Conservation (phyloP, 2,797 vertebrate genomes). For the Myotis myotis region DNA sequence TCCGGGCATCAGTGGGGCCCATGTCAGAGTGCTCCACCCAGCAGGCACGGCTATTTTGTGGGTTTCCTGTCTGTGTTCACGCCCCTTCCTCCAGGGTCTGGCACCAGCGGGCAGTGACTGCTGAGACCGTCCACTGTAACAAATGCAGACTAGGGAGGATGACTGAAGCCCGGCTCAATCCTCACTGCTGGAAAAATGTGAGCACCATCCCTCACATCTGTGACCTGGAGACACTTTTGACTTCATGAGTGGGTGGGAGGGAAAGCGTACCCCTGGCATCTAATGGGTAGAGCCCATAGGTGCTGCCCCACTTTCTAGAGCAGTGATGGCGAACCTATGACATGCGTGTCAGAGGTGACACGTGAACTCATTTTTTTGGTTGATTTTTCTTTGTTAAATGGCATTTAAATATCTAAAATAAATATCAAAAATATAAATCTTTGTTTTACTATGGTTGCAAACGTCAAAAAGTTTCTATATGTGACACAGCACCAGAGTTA, state of each 20-base stretch:
- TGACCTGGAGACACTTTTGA: neutral
- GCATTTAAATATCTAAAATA: too few species aligned
- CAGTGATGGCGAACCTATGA: too few species aligned
- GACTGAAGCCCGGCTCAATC: neutral
- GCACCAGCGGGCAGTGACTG: neutral
- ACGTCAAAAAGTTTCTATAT: too few species aligned
- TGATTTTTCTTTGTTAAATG: too few species aligned
- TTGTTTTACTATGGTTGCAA: too few species aligned
- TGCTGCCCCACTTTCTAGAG: neutral
- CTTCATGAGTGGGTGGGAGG: neutral
- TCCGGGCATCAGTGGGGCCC: neutral
- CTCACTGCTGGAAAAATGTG: accelerated
- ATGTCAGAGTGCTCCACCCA: neutral
- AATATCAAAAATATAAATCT: too few species aligned
- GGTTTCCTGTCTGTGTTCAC: neutral
- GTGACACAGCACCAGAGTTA: too few species aligned
- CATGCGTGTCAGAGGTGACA: too few species aligned
- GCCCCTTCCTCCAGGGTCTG: neutral
- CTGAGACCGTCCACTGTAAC: neutral
- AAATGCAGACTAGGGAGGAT: neutral
- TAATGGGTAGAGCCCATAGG: neutral
- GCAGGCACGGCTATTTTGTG: neutral
- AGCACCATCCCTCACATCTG: neutral
- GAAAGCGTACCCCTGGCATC: neutral
- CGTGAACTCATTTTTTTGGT: too few species aligned